Percentiles rank a stretch among this genome's conserved stretches.
These are phyloP conservation scores for Dallia pectoralis DNA, from an alignment of 2,797 vertebrate species.

Conservation along the genomic window DNA sequence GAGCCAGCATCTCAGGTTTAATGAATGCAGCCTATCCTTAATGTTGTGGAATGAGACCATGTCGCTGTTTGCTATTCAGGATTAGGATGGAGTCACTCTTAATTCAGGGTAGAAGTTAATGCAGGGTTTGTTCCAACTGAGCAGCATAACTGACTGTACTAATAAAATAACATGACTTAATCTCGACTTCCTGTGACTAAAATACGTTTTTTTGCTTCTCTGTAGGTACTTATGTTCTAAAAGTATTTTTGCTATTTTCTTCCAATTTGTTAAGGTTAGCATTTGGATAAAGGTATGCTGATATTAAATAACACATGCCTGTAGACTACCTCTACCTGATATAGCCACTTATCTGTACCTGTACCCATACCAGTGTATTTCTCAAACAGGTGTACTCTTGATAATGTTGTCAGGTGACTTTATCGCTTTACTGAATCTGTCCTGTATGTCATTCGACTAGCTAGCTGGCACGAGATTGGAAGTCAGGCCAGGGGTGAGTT, in stretches of 20 bases:
- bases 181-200: neutral
- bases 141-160: neutral
- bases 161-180: neutral
- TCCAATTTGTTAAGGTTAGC: slow-evolving; percentile 6
- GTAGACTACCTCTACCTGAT: slow-evolving; percentile 7
- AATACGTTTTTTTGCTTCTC: neutral
- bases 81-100: neutral
- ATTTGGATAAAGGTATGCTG: neutral
- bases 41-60: neutral
- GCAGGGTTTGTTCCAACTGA: neutral
- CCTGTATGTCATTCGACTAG: slow-evolving; percentile 54
- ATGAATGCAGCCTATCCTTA: slow-evolving; percentile 17
- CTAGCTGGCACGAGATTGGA: slow-evolving; percentile 54
- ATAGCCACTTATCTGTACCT: slow-evolving; percentile 24
- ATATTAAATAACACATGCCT: neutral
- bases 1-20: slow-evolving; percentile 49
- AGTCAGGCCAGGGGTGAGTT: slow-evolving; percentile 5
- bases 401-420: slow-evolving; percentile 55
- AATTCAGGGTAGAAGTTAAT: neutral
- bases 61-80: neutral
- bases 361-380: slow-evolving; percentile 28
- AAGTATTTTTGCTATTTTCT: neutral
- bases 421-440: slow-evolving; percentile 46
- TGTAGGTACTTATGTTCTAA: slow-evolving; percentile 8
- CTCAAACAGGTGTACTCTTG: slow-evolving; percentile 51